Percentiles rank a stretch among this genome's conserved stretches.
phyloP scores from a whole-genome alignment of 2,113 vertebrate species.

The Mirounga angustirostris region DNA sequence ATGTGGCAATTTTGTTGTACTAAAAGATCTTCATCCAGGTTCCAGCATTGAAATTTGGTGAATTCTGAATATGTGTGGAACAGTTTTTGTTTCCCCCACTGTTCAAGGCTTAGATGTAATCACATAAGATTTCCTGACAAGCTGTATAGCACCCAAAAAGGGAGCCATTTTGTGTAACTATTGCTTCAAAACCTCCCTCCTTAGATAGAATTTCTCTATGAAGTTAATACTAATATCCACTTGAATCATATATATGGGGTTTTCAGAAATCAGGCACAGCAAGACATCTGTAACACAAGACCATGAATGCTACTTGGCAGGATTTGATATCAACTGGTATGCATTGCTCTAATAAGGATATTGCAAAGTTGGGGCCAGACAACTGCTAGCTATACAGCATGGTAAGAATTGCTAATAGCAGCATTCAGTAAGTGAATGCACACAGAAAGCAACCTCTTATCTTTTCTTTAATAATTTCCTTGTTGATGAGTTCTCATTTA shows the following conservation, averaged over 20 bases:
- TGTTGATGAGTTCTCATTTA: conserved; percentile 48
- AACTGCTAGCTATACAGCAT: background rate
- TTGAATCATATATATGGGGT: conserved; percentile 8
- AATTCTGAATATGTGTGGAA: conserved; percentile 15
- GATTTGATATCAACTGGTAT: background rate
- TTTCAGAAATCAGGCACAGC: conserved; percentile 37
- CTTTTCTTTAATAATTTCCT: conserved; percentile 42
- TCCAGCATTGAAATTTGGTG: background rate
- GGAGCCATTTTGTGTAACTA: background rate
- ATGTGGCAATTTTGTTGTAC: background rate
- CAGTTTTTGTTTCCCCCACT: background rate
- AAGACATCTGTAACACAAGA: conserved; percentile 10
- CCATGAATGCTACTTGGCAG: background rate
- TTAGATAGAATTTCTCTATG: background rate
- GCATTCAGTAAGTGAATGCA: conserved; percentile 15
- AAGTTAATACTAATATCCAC: conserved; percentile 8
- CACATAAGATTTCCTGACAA: background rate
- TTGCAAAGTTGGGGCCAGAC: background rate
- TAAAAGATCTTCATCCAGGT: background rate
- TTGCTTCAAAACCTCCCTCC: background rate
- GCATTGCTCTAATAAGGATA: background rate
- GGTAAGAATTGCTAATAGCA: background rate
- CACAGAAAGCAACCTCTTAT: conserved; percentile 21
- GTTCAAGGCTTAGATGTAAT: background rate
- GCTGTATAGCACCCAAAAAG: background rate